A percentile compares a stretch with the other conserved stretches of the same genome.
These are phyloP conservation scores for Drosophila ochracea DNA, from an alignment of 2,888 invertebrate species.

Conservation along the genomic window DNA sequence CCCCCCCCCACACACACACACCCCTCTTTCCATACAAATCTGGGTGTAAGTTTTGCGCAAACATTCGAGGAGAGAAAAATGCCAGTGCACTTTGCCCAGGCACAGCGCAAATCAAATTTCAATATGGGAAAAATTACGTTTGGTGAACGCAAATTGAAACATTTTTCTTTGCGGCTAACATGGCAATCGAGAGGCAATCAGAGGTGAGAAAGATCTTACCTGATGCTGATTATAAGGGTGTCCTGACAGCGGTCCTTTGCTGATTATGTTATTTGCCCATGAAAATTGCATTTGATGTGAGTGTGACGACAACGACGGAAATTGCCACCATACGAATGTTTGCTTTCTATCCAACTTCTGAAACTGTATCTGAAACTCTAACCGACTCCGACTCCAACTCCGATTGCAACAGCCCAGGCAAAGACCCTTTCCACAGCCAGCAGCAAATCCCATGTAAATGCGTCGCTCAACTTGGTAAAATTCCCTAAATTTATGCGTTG, in stretches of 20 bases:
- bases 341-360: slow-evolving; percentile 25
- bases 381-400: slow-evolving; percentile 12
- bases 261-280: slow-evolving; percentile 77
- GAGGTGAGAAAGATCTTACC: slow-evolving; percentile 11
- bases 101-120: slow-evolving; percentile 69
- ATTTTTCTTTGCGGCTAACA: slow-evolving; percentile 53
- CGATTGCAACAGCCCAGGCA: slow-evolving; percentile 4
- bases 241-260: slow-evolving; percentile 12
- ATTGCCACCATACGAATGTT: slow-evolving; percentile 72
- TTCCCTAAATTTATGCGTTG: slow-evolving; percentile 74
- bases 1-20: not conserved
- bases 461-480: slow-evolving; percentile 65
- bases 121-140: slow-evolving; percentile 64
- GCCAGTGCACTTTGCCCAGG: slow-evolving; percentile 60
- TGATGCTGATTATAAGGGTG: slow-evolving; percentile 9
- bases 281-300: slow-evolving; percentile 79
- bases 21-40: not conserved
- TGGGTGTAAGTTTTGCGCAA: slow-evolving; percentile 58
- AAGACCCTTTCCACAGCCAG: slow-evolving; percentile 11
- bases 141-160: slow-evolving; percentile 65
- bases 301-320: slow-evolving; percentile 79
- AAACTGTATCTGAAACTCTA: slow-evolving; percentile 7
- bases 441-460: slow-evolving; percentile 71
- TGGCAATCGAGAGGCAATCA: not conserved
- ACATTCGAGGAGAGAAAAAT: slow-evolving; percentile 56